Evolutionary conservation across 1,140 invertebrate genomes (phyloP), one percentile per base, ranked within the genome.

Genomic region (Brachionus angularis): DNA sequence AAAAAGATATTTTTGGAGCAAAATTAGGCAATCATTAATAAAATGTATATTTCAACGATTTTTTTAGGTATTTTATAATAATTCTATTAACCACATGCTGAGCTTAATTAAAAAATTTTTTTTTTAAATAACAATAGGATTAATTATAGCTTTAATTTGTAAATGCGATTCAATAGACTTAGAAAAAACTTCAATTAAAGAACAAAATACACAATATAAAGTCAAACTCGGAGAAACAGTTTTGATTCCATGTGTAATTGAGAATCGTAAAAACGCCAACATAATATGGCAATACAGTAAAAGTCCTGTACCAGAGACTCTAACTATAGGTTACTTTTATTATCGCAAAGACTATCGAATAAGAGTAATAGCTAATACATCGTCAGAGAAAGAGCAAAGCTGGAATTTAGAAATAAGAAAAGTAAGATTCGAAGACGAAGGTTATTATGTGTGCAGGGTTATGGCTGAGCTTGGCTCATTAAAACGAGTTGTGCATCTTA

Each of bases 251-350:
- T 67, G 62, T 47, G 21, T 18, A 8, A 67, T 67, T 23, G 62
- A 67, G 10, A 67, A 67, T 47, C 44, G 27, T 25, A 67, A 67
- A 46, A 50, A 47, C 8, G 62, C 62, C 1, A 67, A 46, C 47
- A 42, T 67, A 34, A 67, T 67, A n/a, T 67, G 62, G 62, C 62
- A 67, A 25, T 67, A 33, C 18, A 67, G 47, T n/a, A 46, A 67
- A 14, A 50, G 27, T 27, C 10, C 21, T n/a, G 47, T 67, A 67
- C 62, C 62, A 47, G 62, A 67, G 31, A 67, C 62, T 18, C 44
- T 67, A 14, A 67, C 62, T 18, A 42, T 67, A 12, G 62, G 62
- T 14, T 34, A 34, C 33, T 47, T 47, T 23, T 34, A 67, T 36
- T 67, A 67, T n/a, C 62, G 62, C 21, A 67, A 67, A 31, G 62